phyloP scores from a whole-genome alignment of 37 sponge, comb jelly and placozoan species.

The Chondrosia reniformis region DNA sequence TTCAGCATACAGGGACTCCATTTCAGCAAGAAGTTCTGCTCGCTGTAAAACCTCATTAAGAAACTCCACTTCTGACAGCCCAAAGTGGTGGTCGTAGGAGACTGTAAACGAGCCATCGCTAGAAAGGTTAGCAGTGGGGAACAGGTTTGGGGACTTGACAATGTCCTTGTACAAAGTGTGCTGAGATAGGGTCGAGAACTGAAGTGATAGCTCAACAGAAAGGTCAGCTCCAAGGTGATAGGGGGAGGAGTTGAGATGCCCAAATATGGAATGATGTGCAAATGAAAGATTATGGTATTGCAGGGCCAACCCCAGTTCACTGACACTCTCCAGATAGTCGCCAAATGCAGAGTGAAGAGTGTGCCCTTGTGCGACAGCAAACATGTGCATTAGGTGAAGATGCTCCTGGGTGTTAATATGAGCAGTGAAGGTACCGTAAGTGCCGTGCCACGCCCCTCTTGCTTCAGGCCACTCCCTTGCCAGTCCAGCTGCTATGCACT shows the following conservation, averaged over 20 bases:
- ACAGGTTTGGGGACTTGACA: neutral
- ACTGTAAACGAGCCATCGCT: neutral
- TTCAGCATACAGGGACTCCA: neutral
- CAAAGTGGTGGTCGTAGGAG: neutral
- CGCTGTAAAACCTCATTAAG: neutral
- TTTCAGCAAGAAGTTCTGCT: neutral
- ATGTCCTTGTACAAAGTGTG: neutral
- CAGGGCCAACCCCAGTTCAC: neutral
- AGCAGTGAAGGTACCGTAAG: neutral
- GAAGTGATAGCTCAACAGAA: neutral
- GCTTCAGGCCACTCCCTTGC: slow-evolving; percentile 12
- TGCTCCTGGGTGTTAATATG: neutral
- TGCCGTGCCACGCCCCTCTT: neutral
- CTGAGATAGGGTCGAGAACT: neutral
- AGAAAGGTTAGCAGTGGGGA: neutral
- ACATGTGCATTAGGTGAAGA: neutral
- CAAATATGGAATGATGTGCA: neutral
- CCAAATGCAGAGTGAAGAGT: neutral
- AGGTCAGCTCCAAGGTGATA: neutral
- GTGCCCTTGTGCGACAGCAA: neutral
- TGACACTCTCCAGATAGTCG: neutral
- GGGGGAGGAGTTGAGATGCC: neutral
- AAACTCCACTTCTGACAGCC: neutral
- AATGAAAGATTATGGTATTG: neutral
- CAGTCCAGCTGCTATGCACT: neutral